Percentiles rank a stretch among this genome's conserved stretches.
phyloP scores from a whole-genome alignment of 2,113 vertebrate genomes.

The Barbus barbus region DNA sequence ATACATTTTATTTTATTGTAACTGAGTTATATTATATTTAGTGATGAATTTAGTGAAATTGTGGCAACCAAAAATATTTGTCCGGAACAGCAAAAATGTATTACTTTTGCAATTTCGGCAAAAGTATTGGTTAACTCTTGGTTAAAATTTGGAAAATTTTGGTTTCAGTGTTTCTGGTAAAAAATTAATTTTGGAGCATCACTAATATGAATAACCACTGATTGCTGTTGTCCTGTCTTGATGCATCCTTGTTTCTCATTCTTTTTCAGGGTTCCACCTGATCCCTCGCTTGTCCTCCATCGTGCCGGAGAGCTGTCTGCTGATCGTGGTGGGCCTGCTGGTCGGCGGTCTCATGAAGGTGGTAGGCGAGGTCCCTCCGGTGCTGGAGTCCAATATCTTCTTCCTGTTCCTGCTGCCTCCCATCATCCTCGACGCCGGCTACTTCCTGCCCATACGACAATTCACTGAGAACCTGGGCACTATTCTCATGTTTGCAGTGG shows the following conservation, averaged over 20 bases:
- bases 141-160: not conserved
- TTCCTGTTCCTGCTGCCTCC: constrained; percentile 95
- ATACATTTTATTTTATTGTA: too few relatives aligned
- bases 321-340: constrained; percentile 92
- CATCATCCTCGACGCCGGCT: constrained; percentile 97
- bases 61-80: too few relatives aligned
- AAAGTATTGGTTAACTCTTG: too few relatives aligned
- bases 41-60: too few relatives aligned
- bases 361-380: constrained; percentile 82
- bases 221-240: not conserved
- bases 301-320: constrained; percentile 95
- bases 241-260: not conserved
- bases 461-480: constrained; percentile 98
- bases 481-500: constrained; percentile 95
- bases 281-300: constrained; percentile 87
- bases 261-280: constrained; percentile 88
- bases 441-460: constrained; percentile 93
- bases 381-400: constrained; percentile 83
- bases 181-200: too few relatives aligned
- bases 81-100: too few relatives aligned
- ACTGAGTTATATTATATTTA: too few relatives aligned
- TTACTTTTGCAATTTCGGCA: too few relatives aligned
- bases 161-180: not conserved
- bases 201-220: too few relatives aligned
- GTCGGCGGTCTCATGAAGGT: constrained; percentile 91